Percentiles rank a stretch among this genome's conserved stretches.
phyloP scores from a whole-genome alignment of 2,113 vertebrate species.

The Brachypteracias leptosomus region DNA sequence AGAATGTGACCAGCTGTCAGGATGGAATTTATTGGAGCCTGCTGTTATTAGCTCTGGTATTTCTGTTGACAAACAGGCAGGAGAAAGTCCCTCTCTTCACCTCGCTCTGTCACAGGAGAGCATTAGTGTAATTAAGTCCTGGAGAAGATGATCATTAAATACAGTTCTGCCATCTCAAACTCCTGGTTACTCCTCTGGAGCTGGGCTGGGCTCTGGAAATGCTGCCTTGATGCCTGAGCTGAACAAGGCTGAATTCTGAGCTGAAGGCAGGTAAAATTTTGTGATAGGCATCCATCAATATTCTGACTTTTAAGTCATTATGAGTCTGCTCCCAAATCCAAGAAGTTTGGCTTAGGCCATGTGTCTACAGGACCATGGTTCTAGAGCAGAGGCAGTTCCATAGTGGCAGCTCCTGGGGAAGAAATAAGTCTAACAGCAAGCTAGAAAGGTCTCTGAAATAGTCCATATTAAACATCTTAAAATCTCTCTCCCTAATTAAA shows the following conservation, averaged over 20 bases:
- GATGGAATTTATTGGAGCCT: constrained; percentile 12
- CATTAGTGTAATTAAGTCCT: constrained; percentile 36
- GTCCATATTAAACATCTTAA: not conserved
- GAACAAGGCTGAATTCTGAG: not conserved
- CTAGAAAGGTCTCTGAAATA: not conserved
- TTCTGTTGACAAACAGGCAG: not conserved
- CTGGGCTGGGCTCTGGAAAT: not conserved
- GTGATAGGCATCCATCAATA: not conserved
- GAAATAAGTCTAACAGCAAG: not conserved
- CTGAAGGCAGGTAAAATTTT: not conserved
- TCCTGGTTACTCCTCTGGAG: not conserved
- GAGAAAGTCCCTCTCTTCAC: not conserved
- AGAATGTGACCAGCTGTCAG: not conserved
- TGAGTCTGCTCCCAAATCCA: fast-evolving
- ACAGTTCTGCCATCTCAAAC: not conserved
- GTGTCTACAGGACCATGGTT: not conserved
- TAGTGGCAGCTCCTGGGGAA: not conserved
- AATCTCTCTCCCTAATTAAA: constrained; percentile 27
- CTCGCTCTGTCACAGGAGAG: not conserved
- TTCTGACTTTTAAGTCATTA: not conserved
- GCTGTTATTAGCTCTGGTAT: not conserved
- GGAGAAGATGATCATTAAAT: not conserved
- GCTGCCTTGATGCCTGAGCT: not conserved
- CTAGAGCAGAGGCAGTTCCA: not conserved
- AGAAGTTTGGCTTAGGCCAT: not conserved